These are phyloP conservation scores for Papilio polytes DNA, from an alignment of 1,140 invertebrate genomes.

Conservation along the genomic window DNA sequence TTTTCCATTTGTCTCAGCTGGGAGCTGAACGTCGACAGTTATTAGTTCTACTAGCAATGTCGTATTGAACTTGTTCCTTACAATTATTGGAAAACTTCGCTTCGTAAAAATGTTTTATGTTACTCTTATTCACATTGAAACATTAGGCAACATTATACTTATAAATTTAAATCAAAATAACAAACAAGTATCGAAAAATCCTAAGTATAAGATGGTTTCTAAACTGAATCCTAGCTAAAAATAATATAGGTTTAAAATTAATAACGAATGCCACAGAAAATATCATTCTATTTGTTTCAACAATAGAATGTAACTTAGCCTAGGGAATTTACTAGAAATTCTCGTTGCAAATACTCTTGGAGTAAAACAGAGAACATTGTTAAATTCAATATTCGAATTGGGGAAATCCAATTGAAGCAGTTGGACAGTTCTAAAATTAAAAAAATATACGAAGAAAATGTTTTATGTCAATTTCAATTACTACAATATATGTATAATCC, in stretches of 20 bases:
- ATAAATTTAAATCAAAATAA: no score
- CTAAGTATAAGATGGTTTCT: background rate
- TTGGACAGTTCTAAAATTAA: background rate
- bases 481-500: no score
- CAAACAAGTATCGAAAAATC: background rate
- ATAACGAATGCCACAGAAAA: background rate
- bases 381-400: background rate
- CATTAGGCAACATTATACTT: background rate
- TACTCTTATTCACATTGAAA: background rate
- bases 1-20: slow-evolving; percentile 22
- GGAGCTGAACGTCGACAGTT: slow-evolving; percentile 10
- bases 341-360: background rate
- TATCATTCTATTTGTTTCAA: background rate
- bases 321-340: background rate
- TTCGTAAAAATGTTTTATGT: slow-evolving; percentile 10
- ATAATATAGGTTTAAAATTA: background rate
- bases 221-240: background rate
- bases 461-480: no score
- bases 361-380: slow-evolving; percentile 1
- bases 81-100: slow-evolving; percentile 24
- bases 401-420: background rate
- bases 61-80: slow-evolving; percentile 13
- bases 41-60: slow-evolving; percentile 22
- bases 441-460: background rate
- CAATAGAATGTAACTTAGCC: background rate